Base-by-base conservation (phyloP, 2,888 invertebrate species). In the Thumatha senex region DNA sequence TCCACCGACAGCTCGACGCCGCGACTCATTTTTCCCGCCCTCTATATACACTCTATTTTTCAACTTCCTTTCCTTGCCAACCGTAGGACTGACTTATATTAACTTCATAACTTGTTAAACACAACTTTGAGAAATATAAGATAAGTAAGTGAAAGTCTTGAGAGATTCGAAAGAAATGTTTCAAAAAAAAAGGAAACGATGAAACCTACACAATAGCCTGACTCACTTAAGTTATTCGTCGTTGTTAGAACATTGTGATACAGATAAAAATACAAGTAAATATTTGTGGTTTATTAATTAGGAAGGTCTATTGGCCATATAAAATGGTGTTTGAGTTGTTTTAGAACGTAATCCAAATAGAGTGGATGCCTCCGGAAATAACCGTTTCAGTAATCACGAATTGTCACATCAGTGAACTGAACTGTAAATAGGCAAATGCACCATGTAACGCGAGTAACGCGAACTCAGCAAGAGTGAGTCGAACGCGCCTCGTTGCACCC, bases 371-470 rank as follows among this genome's bases (percentile, higher is more conserved):
- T 81, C 65, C 53, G 51, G 70, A 77, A 82, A 86, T 84, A 83
- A 80, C 78, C 78, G 72, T 87, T 86, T 78, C 70, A 68, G 80
- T 81, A 84, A 87, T 88, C 82, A 82, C 70, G 72, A 84, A 86
- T 85, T 84, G 86, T 88, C 83, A 84, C 84, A 82, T 72, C 79
- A 82, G 83, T 80, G 83, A 87, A 76, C 82, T 79, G 78, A 80
- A 80, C 72, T 77, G 84, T 88, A 89, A 89, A 88, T 89, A 89
- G 84, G 80, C 76, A 89, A 90, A 89, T 90, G 87, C 87, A 87
- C 81, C 84, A 83, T 87, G 83, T 89, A 86, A 87, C 80, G 77
- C 62, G 71, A 71, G 83, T 89, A 86, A 87, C 80, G 18, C 18
- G 18, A 24, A 76, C 68, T 74, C 71, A 65, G 63, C 68, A 71